Base-by-base conservation (phyloP, 2,113 vertebrate species). In the Phalacrocorax aristotelis region DNA sequence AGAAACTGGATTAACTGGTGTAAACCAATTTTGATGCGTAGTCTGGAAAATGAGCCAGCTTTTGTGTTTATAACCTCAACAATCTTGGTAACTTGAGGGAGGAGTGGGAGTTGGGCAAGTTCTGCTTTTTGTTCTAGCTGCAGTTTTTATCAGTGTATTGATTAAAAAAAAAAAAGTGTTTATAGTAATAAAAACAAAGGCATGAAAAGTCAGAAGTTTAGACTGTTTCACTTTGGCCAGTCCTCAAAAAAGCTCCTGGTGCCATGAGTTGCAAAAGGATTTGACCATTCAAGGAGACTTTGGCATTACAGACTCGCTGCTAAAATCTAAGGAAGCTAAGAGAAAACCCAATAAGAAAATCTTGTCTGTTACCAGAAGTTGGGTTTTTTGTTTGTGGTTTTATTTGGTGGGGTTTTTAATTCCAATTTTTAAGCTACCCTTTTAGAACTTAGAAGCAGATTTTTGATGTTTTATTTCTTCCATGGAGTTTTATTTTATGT, bases 1-100 rank as follows among this genome's bases (percentile, higher is more conserved):
- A 83, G 84, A 78, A 95, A 89, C 83, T 88, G 77, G 85, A 84
- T 84, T 92, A 88, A 89, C 87, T 83, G 81, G 66, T 96, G 86
- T 87, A 83, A 87, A 94, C 22, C 15, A 70, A 77, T 92, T 79
- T 51, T 91, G 79, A 66, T 78, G 72, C 32, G 30, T 5, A 78
- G 26, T 64, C 51, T 83, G 68, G 57, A 71, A 85, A 83, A 76
- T 58, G 29, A 89, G n/a, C 22, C 15, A 51, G 18, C 42, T 48
- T 40, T 55, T 86, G 30, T 90, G 52, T 94, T 96, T 92, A 15
- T 86, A 64, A 75, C 48, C 52, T 81, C 32, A 83, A 6, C 48
- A 34, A 18, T 91, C 51, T 66, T 81, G 13, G 13, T 51, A 58
- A 40, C 83, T 86, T 87, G 29, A 61, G 34, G 9, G 8, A 54